A percentile compares a stretch with the other conserved stretches of the same genome.
Evolutionary conservation across 2,113 vertebrate species (phyloP).

Genomic region (Otus sunia): DNA sequence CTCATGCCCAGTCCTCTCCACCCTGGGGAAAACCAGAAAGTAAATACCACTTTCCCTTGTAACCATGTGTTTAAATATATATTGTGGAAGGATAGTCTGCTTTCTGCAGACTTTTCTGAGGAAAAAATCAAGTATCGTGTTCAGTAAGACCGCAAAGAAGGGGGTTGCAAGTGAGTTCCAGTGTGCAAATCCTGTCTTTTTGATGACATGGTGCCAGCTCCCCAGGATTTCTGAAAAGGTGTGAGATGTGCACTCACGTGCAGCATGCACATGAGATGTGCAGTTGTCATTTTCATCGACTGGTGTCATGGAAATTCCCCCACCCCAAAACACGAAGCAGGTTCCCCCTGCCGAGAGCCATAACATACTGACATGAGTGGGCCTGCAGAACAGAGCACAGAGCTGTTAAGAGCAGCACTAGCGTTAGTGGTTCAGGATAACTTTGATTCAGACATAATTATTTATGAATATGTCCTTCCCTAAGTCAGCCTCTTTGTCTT

Average conservation of each 20-base stretch:
- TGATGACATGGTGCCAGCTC: background rate
- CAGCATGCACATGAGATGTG: accelerated
- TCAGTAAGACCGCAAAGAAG: background rate
- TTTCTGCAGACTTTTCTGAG: background rate
- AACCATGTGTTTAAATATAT: background rate
- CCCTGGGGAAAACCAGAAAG: background rate
- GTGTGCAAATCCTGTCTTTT: background rate
- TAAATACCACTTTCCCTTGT: background rate
- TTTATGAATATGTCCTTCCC: background rate
- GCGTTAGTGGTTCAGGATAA: background rate
- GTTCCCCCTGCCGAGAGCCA: background rate
- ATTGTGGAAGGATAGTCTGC: background rate
- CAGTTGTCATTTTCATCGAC: background rate
- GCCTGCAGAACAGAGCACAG: background rate
- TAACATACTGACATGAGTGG: background rate
- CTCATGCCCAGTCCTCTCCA: background rate
- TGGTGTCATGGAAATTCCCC: background rate
- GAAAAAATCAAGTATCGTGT: accelerated
- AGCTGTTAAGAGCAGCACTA: background rate
- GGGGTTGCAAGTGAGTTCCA: background rate
- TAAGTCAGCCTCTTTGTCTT: background rate
- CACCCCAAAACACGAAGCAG: accelerated
- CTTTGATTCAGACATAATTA: background rate
- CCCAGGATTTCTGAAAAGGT: background rate
- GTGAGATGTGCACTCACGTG: accelerated